Percentiles rank a stretch among this genome's conserved stretches.
Evolutionary conservation across 2,797 vertebrate genomes (phyloP).

Genomic region (Coregonus ussuriensis): DNA sequence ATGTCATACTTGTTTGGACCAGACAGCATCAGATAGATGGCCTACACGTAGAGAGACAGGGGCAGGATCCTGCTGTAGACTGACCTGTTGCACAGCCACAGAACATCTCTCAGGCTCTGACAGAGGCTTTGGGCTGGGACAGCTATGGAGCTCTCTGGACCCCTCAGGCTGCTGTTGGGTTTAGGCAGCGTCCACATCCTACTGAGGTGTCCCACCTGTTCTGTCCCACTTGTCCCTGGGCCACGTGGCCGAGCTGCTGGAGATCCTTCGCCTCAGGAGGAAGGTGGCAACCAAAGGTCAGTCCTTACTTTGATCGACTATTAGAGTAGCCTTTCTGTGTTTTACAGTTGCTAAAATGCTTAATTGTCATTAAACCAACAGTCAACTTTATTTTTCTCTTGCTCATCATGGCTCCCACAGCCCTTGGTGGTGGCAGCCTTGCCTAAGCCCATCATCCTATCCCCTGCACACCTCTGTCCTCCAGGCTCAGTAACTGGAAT

Average conservation of each 20-base stretch:
- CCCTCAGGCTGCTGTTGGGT: neutral
- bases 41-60: no score
- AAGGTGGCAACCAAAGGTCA: neutral
- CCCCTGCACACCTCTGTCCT: conserved; percentile 43
- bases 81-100: conserved; percentile 43
- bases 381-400: no score
- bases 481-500: conserved; percentile 78
- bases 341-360: no score
- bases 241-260: neutral
- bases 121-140: neutral
- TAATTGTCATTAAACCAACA: no score
- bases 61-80: conserved; percentile 56
- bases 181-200: no score
- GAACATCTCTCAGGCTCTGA: conserved; percentile 29
- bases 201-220: neutral
- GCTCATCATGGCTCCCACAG: neutral
- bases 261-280: neutral
- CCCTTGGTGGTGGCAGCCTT: neutral
- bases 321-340: neutral
- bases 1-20: no score
- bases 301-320: neutral
- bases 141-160: neutral
- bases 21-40: no score
- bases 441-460: neutral
- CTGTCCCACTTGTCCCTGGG: neutral